phyloP scores from a whole-genome alignment of 2,888 invertebrate genomes.

The Melinaea marsaeus region DNA sequence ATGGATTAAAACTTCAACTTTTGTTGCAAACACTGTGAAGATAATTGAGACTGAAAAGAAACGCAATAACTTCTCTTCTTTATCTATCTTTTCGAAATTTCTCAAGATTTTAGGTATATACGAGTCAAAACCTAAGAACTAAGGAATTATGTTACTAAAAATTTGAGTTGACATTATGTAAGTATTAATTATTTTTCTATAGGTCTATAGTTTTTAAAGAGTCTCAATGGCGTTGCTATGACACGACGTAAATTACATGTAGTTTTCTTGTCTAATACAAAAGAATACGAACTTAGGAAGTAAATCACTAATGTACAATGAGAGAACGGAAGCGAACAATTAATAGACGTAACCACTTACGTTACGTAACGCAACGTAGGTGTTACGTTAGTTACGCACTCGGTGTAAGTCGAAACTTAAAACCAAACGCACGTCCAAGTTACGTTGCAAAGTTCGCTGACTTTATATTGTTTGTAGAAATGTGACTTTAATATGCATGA shows the following conservation, averaged over 20 bases:
- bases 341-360: constrained; percentile 20
- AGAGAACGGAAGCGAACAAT: constrained; percentile 19
- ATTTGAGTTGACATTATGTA: no score
- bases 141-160: no score
- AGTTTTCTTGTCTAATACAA: not conserved
- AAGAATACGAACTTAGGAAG: not conserved
- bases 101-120: no score
- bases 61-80: no score
- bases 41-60: no score
- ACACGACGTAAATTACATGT: no score
- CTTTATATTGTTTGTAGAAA: constrained; percentile 1
- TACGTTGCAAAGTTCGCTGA: not conserved
- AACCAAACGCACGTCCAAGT: not conserved
- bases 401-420: not conserved
- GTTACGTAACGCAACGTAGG: constrained; percentile 12
- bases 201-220: no score
- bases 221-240: no score
- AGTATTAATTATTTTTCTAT: no score
- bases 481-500: not conserved
- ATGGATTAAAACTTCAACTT: not conserved
- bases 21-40: no score
- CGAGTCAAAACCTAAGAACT: no score
- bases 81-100: no score
- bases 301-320: constrained; percentile 7
- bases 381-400: constrained; percentile 7